Evolutionary conservation across 2,888 invertebrate species (phyloP).

Genomic region (Eremobia ochroleuca): DNA sequence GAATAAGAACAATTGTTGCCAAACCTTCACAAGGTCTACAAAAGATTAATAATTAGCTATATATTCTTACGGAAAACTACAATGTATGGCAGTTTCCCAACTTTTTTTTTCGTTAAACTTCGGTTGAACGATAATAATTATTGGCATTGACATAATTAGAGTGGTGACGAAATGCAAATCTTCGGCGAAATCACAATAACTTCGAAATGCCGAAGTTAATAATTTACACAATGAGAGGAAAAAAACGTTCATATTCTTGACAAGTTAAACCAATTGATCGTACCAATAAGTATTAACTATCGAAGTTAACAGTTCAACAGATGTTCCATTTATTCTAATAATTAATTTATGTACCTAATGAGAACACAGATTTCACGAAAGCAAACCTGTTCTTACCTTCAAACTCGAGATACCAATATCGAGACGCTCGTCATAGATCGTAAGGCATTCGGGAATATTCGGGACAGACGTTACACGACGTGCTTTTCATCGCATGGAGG

Average conservation of each 20-base stretch:
- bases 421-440: slow-evolving; percentile 11
- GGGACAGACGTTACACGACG: neutral
- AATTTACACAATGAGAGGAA: no score
- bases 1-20: neutral
- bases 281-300: no score
- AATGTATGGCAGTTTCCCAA: neutral
- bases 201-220: no score
- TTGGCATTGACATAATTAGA: neutral
- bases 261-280: no score
- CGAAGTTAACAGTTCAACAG: no score
- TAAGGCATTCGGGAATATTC: slow-evolving; percentile 35
- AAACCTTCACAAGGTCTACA: neutral
- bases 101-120: neutral
- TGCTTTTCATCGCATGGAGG: slow-evolving; percentile 7
- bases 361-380: no score
- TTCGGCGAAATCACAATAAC: no score
- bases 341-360: no score
- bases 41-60: neutral
- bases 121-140: neutral
- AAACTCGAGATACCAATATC: neutral
- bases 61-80: neutral
- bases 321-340: neutral
- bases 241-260: no score
- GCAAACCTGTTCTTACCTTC: neutral
- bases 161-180: neutral